Conservation (phyloP, 1,140 invertebrate species). For the Polyergus mexicanus region DNA sequence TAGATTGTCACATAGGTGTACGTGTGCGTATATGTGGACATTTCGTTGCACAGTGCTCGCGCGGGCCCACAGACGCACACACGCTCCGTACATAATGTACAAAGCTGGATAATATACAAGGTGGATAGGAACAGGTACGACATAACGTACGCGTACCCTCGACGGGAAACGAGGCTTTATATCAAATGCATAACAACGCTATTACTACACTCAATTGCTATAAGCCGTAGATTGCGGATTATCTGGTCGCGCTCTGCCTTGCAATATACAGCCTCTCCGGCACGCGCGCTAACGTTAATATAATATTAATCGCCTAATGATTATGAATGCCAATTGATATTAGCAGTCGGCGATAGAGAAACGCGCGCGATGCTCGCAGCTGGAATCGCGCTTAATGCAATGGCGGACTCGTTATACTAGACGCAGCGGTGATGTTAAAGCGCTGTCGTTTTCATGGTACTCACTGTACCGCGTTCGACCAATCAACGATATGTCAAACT, state of each 20-base stretch:
- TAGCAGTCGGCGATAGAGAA: constrained; percentile 53
- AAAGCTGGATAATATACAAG: constrained; percentile 64
- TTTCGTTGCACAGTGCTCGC: neutral
- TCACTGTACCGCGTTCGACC: neutral
- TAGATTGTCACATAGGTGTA: constrained; percentile 48
- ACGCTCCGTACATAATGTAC: constrained; percentile 55
- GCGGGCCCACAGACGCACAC: constrained; percentile 15
- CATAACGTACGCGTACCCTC: constrained; percentile 63
- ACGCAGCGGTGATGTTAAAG: neutral
- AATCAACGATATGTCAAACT: neutral
- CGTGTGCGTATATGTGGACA: neutral
- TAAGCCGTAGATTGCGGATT: constrained; percentile 78
- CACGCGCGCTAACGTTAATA: constrained; percentile 68
- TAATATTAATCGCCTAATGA: constrained; percentile 79
- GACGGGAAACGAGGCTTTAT: constrained; percentile 74
- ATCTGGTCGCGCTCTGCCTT: constrained; percentile 9
- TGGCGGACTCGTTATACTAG: constrained; percentile 1
- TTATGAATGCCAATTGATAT: constrained; percentile 80
- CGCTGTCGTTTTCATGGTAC: constrained; percentile 12
- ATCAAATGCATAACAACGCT: constrained; percentile 79
- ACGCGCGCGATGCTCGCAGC: constrained; percentile 13
- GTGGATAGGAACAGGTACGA: constrained; percentile 65
- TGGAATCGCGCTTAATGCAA: constrained; percentile 47
- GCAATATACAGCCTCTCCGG: neutral
- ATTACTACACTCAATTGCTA: constrained; percentile 77